Base-by-base conservation (phyloP, 2,797 vertebrate genomes). In the Oophaga sylvatica region DNA sequence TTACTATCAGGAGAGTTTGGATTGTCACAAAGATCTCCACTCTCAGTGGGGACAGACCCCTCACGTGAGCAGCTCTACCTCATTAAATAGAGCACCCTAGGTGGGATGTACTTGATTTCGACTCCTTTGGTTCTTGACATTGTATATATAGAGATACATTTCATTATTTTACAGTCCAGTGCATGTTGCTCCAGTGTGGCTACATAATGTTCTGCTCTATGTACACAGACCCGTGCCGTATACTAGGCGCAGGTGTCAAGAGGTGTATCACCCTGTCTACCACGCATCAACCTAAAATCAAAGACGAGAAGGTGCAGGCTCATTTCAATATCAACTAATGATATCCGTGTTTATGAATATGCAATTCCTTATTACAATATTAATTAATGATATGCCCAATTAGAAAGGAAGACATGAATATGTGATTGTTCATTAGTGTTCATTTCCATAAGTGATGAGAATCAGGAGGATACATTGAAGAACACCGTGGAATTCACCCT, bases 361-460 rank as follows among this genome's bases (percentile, higher is more conserved):
- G 57, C 83, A 84, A 65, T 77, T 76, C 41, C 83, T 63, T 65
- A 77, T 84, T 84, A 76, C 45, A 84, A 84, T 76, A 84, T 84
- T 76, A 84, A 84, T 84, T 84, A 84, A 84, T 84, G 83, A 84
- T 75, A 84, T 84, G 83, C 83, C 82, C 83, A 84, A 84, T 84
- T 84, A 84, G 83, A 84, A 77, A 45, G 31, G 57, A 77, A 77
- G 83, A 53, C 83, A 84, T 84, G 83, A 84, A 84, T 84, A 84
- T 84, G 83, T 71, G 26, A 84, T 84, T 84, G 71, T 84, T 84
- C 83, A 84, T 84, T 84, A 84, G 57, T n/a, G n/a, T 73, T 75
- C 83, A 84, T 84, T 84, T 84, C 57, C 83, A 84, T 84, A 84
- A 84, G 83, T 84, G 70, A 84, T 75, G 82, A 76, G 22, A 41